phyloP scores from a whole-genome alignment of 2,797 vertebrate species.

The Danio tinwini region DNA sequence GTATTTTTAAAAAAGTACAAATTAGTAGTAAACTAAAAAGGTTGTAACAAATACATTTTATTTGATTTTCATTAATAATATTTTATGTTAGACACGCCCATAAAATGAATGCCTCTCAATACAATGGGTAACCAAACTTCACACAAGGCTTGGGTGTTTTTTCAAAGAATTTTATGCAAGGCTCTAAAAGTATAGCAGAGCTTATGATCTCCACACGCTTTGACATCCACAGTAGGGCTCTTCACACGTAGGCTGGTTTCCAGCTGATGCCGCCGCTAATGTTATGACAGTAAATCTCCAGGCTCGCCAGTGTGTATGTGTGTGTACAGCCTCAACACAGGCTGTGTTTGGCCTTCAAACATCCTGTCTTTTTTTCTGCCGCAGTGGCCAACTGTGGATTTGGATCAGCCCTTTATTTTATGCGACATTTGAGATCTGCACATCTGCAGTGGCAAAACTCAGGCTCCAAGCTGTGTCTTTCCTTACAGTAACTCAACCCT shows the following conservation, averaged over 20 bases:
- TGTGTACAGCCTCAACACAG: slow-evolving; percentile 50
- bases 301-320: slow-evolving; percentile 10
- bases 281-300: slow-evolving; percentile 47
- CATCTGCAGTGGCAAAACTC: slow-evolving; percentile 29
- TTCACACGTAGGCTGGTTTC: slow-evolving; percentile 11
- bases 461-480: slow-evolving; percentile 16
- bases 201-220: slow-evolving; percentile 6
- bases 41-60: no score
- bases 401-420: slow-evolving; percentile 57
- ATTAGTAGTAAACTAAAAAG: no score
- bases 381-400: slow-evolving; percentile 45
- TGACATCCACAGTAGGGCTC: slow-evolving; percentile 36
- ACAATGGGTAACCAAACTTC: background rate
- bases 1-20: no score
- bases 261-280: slow-evolving; percentile 16
- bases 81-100: background rate
- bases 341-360: slow-evolving; percentile 56
- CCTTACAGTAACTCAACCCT: slow-evolving; percentile 7
- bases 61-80: background rate
- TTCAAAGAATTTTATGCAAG: background rate
- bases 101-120: background rate
- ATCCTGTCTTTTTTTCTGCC: slow-evolving; percentile 20
- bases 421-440: slow-evolving; percentile 59
- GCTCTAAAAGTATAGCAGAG: background rate
- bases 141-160: background rate